These are phyloP conservation scores for Eumeta japonica DNA, from an alignment of 1,140 invertebrate genomes.

Conservation along the genomic window DNA sequence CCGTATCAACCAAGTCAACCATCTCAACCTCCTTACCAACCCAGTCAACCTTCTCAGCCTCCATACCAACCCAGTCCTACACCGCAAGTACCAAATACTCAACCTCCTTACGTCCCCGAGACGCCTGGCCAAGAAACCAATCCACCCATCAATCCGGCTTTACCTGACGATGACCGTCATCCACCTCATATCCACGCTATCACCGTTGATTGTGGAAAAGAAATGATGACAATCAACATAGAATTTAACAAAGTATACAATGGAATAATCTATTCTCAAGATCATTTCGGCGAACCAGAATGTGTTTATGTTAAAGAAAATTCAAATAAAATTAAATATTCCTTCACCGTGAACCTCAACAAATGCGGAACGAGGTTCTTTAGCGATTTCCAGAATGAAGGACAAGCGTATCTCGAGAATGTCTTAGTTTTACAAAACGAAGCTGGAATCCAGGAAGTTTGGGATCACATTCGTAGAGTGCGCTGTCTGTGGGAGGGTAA, in stretches of 20 bases:
- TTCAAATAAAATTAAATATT: constrained; percentile 67
- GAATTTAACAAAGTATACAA: constrained; percentile 76
- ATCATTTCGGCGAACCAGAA: constrained; percentile 67
- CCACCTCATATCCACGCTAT: constrained; percentile 75
- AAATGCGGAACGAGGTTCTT: constrained; percentile 80
- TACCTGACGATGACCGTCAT: constrained; percentile 56
- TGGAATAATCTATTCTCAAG: constrained; percentile 82
- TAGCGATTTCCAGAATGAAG: constrained; percentile 72
- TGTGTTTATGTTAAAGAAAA: constrained; percentile 74
- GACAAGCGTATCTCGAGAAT: constrained; percentile 78
- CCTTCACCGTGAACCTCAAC: constrained; percentile 74
- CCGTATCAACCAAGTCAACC: constrained; percentile 27
- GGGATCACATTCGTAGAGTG: constrained; percentile 76
- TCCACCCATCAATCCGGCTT: constrained; percentile 7
- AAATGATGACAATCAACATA: constrained; percentile 79
- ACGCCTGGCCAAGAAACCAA: constrained; percentile 5
- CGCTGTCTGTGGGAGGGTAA: constrained; percentile 82
- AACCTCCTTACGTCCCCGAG: constrained; percentile 15
- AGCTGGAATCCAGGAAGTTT: constrained; percentile 77
- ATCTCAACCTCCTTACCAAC: constrained; percentile 28
- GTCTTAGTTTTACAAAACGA: constrained; percentile 79
- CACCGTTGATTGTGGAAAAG: constrained; percentile 75
- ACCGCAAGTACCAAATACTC: constrained; percentile 21
- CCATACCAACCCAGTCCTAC: constrained; percentile 21
- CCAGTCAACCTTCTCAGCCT: constrained; percentile 15